phyloP scores from a whole-genome alignment of 2,797 vertebrate genomes.

The Lepus oiostolus region DNA sequence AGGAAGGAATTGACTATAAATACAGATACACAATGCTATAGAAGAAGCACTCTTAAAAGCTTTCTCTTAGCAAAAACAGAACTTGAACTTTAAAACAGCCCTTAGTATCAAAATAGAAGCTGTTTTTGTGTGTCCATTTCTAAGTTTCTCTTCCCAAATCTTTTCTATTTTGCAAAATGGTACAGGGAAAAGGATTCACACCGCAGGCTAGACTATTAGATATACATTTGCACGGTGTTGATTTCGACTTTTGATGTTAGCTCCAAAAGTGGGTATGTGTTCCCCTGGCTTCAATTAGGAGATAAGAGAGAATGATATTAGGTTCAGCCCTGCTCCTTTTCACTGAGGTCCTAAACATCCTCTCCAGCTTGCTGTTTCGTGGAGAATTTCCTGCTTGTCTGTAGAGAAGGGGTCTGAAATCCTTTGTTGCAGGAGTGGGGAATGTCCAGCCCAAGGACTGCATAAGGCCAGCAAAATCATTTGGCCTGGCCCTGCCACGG shows the following conservation, averaged over 20 bases:
- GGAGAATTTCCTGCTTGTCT: neutral
- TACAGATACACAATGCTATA: constrained; percentile 73
- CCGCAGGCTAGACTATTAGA: constrained; percentile 15
- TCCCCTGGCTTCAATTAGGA: constrained; percentile 70
- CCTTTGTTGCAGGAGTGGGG: constrained; percentile 15
- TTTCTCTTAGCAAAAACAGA: constrained; percentile 80
- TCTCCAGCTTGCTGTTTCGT: constrained; percentile 12
- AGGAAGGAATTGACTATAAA: constrained; percentile 76
- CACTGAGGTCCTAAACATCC: neutral
- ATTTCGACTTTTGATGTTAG: constrained; percentile 74
- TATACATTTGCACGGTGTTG: constrained; percentile 15
- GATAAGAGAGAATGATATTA: constrained; percentile 68
- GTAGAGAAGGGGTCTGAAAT: neutral
- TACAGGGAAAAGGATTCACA: constrained; percentile 29
- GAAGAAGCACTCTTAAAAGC: constrained; percentile 71
- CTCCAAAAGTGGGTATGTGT: constrained; percentile 16
- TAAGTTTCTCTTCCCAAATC: constrained; percentile 56
- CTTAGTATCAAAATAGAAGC: constrained; percentile 55
- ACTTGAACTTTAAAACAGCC: constrained; percentile 69
- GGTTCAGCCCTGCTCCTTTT: constrained; percentile 47
- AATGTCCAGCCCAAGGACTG: too few relatives aligned
- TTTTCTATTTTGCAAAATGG: constrained; percentile 60
- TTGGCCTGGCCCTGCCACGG: too few relatives aligned
- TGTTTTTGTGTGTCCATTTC: constrained; percentile 16
- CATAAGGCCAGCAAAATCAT: too few relatives aligned